Evolutionary conservation across 2,113 vertebrate species (phyloP).

Genomic region (Morone chrysops): DNA sequence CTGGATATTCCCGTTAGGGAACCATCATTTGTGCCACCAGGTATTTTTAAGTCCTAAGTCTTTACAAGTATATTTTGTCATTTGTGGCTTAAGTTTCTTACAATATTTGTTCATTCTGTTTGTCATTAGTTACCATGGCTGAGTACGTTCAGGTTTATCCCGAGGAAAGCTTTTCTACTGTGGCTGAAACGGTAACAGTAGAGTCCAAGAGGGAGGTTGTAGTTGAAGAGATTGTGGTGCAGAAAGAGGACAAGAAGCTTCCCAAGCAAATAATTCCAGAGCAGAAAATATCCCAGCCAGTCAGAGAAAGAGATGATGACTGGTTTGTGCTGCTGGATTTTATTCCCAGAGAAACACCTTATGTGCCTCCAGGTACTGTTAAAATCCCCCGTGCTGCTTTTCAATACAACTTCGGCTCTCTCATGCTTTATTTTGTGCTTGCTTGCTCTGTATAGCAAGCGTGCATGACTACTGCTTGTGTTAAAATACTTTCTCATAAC

Average conservation of each 20-base stretch:
- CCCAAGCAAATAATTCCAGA: conserved; percentile 18
- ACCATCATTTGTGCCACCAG: conserved; percentile 54
- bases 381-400: not conserved
- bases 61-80: not conserved
- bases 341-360: conserved; percentile 55
- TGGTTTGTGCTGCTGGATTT: conserved; percentile 73
- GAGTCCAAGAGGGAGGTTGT: conserved; percentile 34
- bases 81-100: not conserved
- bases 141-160: conserved; percentile 28
- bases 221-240: conserved; percentile 29
- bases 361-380: conserved; percentile 66
- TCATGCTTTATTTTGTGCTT: not conserved
- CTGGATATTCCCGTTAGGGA: conserved; percentile 59
- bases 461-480: not conserved
- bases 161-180: conserved; percentile 30
- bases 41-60: conserved; percentile 43
- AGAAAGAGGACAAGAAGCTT: conserved; percentile 26
- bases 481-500: conserved; percentile 13
- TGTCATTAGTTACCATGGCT: conserved; percentile 30
- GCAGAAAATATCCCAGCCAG: conserved; percentile 36
- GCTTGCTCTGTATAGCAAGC: not conserved
- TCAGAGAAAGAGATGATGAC: conserved; percentile 66
- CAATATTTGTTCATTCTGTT: conserved; percentile 6
- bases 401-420: not conserved
- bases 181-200: conserved; percentile 1